Percentiles rank a stretch among this genome's conserved stretches.
Conservation (phyloP, 1,140 invertebrate genomes). For the Carposina sasakii region DNA sequence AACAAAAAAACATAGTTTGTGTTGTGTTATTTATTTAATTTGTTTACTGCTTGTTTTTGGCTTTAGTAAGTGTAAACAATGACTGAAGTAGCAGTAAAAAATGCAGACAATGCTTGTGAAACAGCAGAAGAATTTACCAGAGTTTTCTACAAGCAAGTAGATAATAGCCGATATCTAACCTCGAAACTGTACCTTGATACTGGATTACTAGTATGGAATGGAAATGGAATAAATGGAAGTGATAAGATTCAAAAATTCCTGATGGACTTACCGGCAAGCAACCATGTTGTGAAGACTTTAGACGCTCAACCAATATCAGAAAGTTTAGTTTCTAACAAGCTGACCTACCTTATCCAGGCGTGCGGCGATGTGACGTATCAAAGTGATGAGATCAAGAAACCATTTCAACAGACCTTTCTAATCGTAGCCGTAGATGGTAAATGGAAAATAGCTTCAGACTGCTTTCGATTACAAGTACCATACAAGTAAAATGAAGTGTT, state of each 20-base stretch:
- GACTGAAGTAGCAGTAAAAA: conserved; percentile 58
- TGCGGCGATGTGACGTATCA: conserved; percentile 82
- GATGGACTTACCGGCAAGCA: conserved; percentile 80
- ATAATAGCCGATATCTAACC: conserved; percentile 86
- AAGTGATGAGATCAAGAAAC: conserved; percentile 67
- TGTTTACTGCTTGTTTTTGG: no score
- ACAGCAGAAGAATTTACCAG: conserved; percentile 88
- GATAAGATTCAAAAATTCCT: conserved; percentile 86
- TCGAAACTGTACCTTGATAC: conserved; percentile 85
- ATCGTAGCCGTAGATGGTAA: conserved; percentile 87
- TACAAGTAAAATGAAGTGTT: no score
- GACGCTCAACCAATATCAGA: conserved; percentile 86
- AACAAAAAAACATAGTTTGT: no score
- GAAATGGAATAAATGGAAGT: conserved; percentile 82
- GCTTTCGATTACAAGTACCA: conserved; percentile 80
- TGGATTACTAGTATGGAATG: conserved; percentile 89
- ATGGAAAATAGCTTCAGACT: conserved; percentile 92
- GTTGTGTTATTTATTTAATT: no score
- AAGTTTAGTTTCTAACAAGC: conserved; percentile 77
- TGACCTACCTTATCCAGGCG: conserved; percentile 83
- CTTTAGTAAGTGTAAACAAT: no score
- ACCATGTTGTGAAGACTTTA: conserved; percentile 79
- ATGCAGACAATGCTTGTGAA: conserved; percentile 82
- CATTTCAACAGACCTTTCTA: conserved; percentile 87
- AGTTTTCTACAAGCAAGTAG: conserved; percentile 86